Conservation (phyloP, 2,113 vertebrate genomes). For the Paraplagusia blochii region DNA sequence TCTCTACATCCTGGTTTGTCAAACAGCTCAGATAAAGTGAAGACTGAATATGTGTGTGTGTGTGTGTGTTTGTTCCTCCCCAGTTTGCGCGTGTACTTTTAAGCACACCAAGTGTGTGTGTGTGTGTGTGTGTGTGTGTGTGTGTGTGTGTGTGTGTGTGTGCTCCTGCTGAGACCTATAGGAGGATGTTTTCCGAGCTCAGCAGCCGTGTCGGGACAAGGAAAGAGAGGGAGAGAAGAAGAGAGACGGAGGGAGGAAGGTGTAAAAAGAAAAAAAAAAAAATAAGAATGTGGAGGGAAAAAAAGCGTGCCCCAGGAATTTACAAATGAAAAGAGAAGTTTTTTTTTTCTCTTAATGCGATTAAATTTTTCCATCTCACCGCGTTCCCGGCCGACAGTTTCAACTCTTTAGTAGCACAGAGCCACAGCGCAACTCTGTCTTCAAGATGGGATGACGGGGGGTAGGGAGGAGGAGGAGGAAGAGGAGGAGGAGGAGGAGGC, state of each 20-base stretch:
- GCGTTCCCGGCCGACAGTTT: conserved; percentile 73
- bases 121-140: conserved; percentile 25
- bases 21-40: conserved; percentile 38
- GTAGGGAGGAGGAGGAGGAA: neutral
- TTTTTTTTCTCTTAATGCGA: conserved; percentile 81
- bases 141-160: conserved; percentile 9
- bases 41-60: conserved; percentile 29
- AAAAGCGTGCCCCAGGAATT: conserved; percentile 75
- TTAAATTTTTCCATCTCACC: conserved; percentile 83
- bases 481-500: neutral
- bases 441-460: conserved; percentile 43
- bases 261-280: conserved; percentile 34
- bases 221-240: conserved; percentile 29
- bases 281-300: too few species aligned
- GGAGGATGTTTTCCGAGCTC: conserved; percentile 64
- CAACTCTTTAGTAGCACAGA: conserved; percentile 64
- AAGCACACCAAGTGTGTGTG: too few species aligned
- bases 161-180: conserved; percentile 25
- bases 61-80: conserved; percentile 22
- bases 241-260: conserved; percentile 28
- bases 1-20: conserved; percentile 53
- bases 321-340: conserved; percentile 81
- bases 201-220: conserved; percentile 64
- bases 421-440: conserved; percentile 62
- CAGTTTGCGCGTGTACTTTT: too few species aligned